Conservation (phyloP, 2,113 vertebrate genomes). For the Dipodomys stephensi region DNA sequence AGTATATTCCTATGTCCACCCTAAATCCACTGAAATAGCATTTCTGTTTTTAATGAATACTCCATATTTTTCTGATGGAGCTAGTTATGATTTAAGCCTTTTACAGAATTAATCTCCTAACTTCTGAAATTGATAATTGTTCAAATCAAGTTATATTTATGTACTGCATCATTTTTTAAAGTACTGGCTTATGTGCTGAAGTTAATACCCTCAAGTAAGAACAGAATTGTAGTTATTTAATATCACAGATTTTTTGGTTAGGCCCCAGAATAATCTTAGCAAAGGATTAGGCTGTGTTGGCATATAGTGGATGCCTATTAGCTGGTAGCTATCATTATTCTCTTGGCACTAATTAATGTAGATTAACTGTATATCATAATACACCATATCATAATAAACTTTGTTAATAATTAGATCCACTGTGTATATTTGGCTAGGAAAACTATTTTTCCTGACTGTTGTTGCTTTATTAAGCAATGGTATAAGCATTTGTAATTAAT, state of each 20-base stretch:
- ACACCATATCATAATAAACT: constrained; percentile 42
- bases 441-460: constrained; percentile 42
- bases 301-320: constrained; percentile 61
- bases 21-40: background rate
- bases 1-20: background rate
- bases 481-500: background rate
- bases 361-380: constrained; percentile 69
- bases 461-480: background rate
- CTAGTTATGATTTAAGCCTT: background rate
- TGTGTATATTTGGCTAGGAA: constrained; percentile 64
- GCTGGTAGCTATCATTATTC: constrained; percentile 72
- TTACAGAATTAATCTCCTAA: constrained; percentile 8
- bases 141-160: background rate
- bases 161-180: background rate
- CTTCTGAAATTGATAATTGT: background rate
- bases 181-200: background rate
- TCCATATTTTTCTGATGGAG: background rate
- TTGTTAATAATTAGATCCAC: constrained; percentile 67
- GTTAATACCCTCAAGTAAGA: background rate
- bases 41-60: background rate
- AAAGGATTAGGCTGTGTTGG: constrained; percentile 53
- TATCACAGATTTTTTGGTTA: constrained; percentile 21
- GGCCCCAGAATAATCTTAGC: constrained; percentile 30
- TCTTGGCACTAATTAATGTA: constrained; percentile 71
- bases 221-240: background rate